Conservation (phyloP, 2,113 vertebrate genomes). For the Poeciliopsis retropinna region DNA sequence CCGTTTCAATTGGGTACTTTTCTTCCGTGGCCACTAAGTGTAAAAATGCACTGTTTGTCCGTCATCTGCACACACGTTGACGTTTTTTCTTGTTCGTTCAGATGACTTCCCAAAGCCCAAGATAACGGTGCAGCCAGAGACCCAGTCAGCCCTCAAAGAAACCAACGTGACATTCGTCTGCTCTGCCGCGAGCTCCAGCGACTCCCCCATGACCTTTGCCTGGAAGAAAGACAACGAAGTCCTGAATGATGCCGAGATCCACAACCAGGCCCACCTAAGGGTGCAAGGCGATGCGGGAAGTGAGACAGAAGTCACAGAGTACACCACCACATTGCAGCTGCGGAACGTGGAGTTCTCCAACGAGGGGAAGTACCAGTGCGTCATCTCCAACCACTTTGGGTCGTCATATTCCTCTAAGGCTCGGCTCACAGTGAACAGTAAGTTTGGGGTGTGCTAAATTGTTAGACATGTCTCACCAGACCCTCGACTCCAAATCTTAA, state of each 20-base stretch:
- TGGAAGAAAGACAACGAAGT: slow-evolving; percentile 98
- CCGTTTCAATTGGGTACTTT: slow-evolving; percentile 33
- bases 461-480: neutral
- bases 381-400: slow-evolving; percentile 98
- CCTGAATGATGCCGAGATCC: slow-evolving; percentile 89
- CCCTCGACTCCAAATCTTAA: no score
- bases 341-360: slow-evolving; percentile 88
- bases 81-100: slow-evolving; percentile 49
- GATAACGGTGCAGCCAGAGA: slow-evolving; percentile 97
- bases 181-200: slow-evolving; percentile 95
- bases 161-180: slow-evolving; percentile 94
- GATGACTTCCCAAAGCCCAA: slow-evolving; percentile 98
- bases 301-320: slow-evolving; percentile 88
- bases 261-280: slow-evolving; percentile 92
- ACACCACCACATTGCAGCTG: slow-evolving; percentile 91
- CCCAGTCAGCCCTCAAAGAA: slow-evolving; percentile 90
- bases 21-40: slow-evolving; percentile 11
- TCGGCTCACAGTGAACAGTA: slow-evolving; percentile 96
- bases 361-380: slow-evolving; percentile 96
- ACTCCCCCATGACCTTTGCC: slow-evolving; percentile 96
- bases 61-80: no score
- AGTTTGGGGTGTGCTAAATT: slow-evolving; percentile 48
- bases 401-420: slow-evolving; percentile 96
- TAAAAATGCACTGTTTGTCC: slow-evolving; percentile 29
- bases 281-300: slow-evolving; percentile 78